Percentiles rank a stretch among this genome's conserved stretches.
Evolutionary conservation across 2,113 vertebrate species (phyloP).

Genomic region (Cottus gobio): DNA sequence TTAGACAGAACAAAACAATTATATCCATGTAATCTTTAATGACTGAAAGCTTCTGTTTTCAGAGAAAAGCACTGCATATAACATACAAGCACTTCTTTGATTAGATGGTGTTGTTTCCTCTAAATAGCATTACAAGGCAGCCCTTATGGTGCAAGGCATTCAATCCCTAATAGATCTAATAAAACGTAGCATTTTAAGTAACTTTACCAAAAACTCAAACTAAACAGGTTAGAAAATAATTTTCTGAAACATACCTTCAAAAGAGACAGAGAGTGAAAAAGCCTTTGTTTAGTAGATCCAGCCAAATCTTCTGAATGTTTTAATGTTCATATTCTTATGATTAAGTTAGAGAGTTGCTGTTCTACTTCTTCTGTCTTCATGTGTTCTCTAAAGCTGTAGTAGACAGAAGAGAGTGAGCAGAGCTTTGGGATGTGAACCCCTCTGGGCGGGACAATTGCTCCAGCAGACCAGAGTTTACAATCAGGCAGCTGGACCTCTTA

Average conservation of each 20-base stretch:
- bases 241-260: constrained; percentile 44
- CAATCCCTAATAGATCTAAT: neutral
- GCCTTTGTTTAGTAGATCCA: neutral
- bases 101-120: too few relatives aligned
- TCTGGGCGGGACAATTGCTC: constrained; percentile 5
- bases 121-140: neutral
- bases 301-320: neutral
- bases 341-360: neutral
- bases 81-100: neutral
- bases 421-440: constrained; percentile 26
- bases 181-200: neutral
- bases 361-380: neutral
- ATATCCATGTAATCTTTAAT: neutral
- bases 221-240: neutral
- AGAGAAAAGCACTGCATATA: neutral
- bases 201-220: neutral
- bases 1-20: neutral
- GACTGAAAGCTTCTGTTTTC: neutral
- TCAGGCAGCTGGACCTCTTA: constrained; percentile 21
- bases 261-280: neutral
- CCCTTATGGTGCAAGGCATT: neutral
- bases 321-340: neutral
- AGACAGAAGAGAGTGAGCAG: neutral
- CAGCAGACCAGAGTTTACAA: neutral
- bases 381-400: neutral